phyloP scores from a whole-genome alignment of 2,888 invertebrate species.

The Clanis bilineata region DNA sequence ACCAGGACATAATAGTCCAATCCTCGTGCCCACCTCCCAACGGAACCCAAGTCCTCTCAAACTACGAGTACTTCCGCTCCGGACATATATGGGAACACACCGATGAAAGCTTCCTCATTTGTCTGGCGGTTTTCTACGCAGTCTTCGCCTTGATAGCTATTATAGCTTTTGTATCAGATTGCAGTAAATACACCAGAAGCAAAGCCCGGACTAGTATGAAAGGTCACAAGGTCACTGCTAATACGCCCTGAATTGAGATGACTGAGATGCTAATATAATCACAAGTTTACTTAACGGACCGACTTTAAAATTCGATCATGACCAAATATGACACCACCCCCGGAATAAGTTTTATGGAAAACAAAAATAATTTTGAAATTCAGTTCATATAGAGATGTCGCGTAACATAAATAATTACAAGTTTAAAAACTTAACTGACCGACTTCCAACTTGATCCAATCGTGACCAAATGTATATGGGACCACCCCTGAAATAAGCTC shows the following conservation, averaged over 20 bases:
- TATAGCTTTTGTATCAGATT: slow-evolving; percentile 83
- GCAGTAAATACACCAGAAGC: slow-evolving; percentile 77
- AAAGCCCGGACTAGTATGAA: slow-evolving; percentile 74
- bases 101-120: slow-evolving; percentile 81
- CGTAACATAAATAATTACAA: too few species aligned
- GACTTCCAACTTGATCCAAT: too few species aligned
- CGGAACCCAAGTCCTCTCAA: slow-evolving; percentile 86
- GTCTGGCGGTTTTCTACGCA: slow-evolving; percentile 83
- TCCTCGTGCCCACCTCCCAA: slow-evolving; percentile 91
- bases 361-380: too few species aligned
- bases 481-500: too few species aligned
- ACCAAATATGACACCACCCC: too few species aligned
- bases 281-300: too few species aligned
- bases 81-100: slow-evolving; percentile 75
- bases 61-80: slow-evolving; percentile 63
- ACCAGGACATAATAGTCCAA: slow-evolving; percentile 93
- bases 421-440: too few species aligned
- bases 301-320: too few species aligned
- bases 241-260: slow-evolving; percentile 74
- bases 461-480: too few species aligned
- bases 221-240: slow-evolving; percentile 81
- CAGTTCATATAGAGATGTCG: too few species aligned
- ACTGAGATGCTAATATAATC: neutral
- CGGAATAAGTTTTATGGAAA: too few species aligned
- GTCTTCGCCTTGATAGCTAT: slow-evolving; percentile 84